Evolutionary conservation across 2,888 invertebrate species (phyloP).

Genomic region (Lithophane leautieri): DNA sequence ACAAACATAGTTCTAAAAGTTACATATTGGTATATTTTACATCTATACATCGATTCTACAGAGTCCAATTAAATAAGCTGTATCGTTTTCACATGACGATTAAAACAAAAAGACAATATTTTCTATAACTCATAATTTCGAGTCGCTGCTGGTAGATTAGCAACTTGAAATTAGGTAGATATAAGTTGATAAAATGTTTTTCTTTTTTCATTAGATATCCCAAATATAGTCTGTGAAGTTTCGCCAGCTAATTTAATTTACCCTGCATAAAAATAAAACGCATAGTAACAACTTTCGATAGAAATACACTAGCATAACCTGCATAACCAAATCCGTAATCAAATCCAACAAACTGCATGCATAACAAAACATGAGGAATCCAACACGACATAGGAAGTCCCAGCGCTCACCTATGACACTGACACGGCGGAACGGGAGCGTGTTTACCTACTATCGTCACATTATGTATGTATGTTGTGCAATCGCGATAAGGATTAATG

Average conservation of each 20-base stretch:
- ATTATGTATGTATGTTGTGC: slow-evolving; percentile 67
- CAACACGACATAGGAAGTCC: slow-evolving; percentile 44
- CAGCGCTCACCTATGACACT: slow-evolving; percentile 65
- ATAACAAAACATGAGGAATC: slow-evolving; percentile 36
- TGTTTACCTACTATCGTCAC: slow-evolving; percentile 50
- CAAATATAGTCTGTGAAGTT: background rate
- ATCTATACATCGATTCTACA: background rate
- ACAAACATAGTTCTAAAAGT: slow-evolving; percentile 2
- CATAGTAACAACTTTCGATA: background rate
- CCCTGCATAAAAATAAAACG: background rate
- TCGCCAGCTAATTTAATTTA: background rate
- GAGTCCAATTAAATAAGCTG: too few species aligned
- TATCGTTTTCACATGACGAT: too few species aligned
- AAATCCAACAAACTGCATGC: slow-evolving; percentile 22
- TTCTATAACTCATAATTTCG: too few species aligned
- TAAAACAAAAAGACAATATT: too few species aligned
- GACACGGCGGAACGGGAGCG: slow-evolving; percentile 59
- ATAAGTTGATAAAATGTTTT: background rate
- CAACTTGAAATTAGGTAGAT: background rate
- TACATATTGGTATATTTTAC: background rate
- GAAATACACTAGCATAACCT: background rate
- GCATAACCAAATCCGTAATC: slow-evolving; percentile 17
- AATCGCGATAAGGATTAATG: slow-evolving; percentile 79
- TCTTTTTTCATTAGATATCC: background rate
- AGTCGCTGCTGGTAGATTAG: background rate